Evolutionary conservation across 2,888 invertebrate genomes (phyloP), one percentile per base, ranked within the genome.

Genomic region (Brenthis ino): DNA sequence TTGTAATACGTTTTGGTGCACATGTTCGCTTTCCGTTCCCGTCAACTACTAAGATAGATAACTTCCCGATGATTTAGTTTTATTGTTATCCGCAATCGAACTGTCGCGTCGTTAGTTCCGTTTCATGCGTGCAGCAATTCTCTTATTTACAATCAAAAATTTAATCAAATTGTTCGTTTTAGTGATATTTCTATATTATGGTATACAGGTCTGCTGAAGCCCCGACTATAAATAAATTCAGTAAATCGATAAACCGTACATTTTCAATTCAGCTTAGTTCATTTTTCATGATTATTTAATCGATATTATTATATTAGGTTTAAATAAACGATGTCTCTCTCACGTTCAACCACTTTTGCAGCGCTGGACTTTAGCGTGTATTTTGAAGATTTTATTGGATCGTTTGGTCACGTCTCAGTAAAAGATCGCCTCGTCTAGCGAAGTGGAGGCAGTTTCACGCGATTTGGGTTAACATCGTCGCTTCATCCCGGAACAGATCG

Each of bases 31-130:
- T 85, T 82, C 87, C 86, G 77, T 83, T 79, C 79, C 79, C 81
- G 83, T 81, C 85, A 81, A 76, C 83, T 82, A 77, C 80, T 80
- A 82, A 89, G 89, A 91, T 87, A 91, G 87, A 92, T 91, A 91
- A 91, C 91, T 92, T 93, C 91, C 89, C 88, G 89, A 91, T 91
- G 92, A 91, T 91, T 93, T 92, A 90, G 84, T 92, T 92, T 93
- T 93, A 93, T 92, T 91, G 90, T 89, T 90, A 89, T 89, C 85
- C 85, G 80, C 83, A 83, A 85, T 87, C 83, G 86, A 85, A 88
- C 85, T 87, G 86, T 87, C 82, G 82, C 81, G 78, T 76, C 82
- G 74, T 72, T 77, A 72, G 71, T 74, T 75, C 70, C 72, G 53
- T 57, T 68, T 57, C 69, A 47, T 71, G 66, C 70, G 73, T 72